Conservation (phyloP, 2,888 invertebrate species). For the Cyrtodaria siliqua region DNA sequence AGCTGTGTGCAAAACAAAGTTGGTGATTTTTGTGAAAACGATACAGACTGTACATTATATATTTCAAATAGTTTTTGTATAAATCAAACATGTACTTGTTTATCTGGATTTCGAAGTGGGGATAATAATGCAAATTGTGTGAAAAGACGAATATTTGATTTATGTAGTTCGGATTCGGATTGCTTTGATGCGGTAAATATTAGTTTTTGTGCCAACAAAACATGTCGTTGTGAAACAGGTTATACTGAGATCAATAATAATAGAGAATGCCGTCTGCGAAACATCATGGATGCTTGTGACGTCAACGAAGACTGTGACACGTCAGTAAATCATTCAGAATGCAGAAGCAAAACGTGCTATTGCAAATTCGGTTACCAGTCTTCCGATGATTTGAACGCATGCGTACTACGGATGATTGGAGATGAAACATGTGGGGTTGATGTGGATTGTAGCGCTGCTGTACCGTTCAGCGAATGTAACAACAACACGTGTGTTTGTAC, state of each 20-base stretch:
- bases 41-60: slow-evolving; percentile 18
- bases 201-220: slow-evolving; percentile 47
- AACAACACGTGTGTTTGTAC: slow-evolving; percentile 52
- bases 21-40: slow-evolving; percentile 32
- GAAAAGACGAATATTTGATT: slow-evolving; percentile 38
- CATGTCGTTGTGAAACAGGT: slow-evolving; percentile 57
- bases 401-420: slow-evolving; percentile 56
- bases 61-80: slow-evolving; percentile 41
- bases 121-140: too few species aligned
- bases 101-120: slow-evolving; percentile 12
- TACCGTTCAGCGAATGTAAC: slow-evolving; percentile 56
- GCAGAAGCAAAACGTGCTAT: slow-evolving; percentile 31
- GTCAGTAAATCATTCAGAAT: slow-evolving; percentile 59
- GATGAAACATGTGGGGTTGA: slow-evolving; percentile 59
- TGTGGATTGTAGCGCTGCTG: slow-evolving; percentile 60
- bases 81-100: slow-evolving; percentile 36
- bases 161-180: slow-evolving; percentile 20
- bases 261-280: slow-evolving; percentile 46
- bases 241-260: slow-evolving; percentile 35
- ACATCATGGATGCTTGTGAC: slow-evolving; percentile 47
- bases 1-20: slow-evolving; percentile 28
- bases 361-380: slow-evolving; percentile 42
- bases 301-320: slow-evolving; percentile 24
- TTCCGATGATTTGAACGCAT: slow-evolving; percentile 1
- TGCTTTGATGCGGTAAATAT: slow-evolving; percentile 54